Conservation (phyloP, 1,140 invertebrate species). For the Scaptodrosophila lebanonensis region DNA sequence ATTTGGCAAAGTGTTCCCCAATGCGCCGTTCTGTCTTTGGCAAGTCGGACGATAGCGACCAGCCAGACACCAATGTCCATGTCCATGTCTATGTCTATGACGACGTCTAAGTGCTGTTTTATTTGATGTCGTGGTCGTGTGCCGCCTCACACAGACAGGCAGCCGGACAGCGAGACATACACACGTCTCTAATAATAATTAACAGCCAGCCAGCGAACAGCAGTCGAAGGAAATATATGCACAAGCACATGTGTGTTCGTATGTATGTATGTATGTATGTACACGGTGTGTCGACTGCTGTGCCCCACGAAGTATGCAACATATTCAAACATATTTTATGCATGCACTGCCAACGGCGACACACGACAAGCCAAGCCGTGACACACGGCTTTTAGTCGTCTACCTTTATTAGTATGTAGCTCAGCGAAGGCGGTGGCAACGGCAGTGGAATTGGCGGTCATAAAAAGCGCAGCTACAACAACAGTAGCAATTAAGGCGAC, state of each 20-base stretch:
- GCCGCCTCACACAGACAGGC: constrained; percentile 13
- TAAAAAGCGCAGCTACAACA: constrained; percentile 49
- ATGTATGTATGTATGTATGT: too few species aligned
- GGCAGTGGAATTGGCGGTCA: constrained; percentile 49
- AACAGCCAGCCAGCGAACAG: constrained; percentile 51
- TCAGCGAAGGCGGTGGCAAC: constrained; percentile 6
- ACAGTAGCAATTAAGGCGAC: constrained; percentile 65
- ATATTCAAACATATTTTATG: constrained; percentile 74
- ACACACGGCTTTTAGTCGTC: not conserved
- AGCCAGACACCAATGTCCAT: constrained; percentile 14
- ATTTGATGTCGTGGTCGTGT: constrained; percentile 64
- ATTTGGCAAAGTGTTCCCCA: constrained; percentile 73
- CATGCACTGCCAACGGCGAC: constrained; percentile 48
- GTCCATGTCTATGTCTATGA: constrained; percentile 23
- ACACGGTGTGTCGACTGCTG: constrained; percentile 18
- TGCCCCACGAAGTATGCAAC: constrained; percentile 40
- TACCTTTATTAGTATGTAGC: too few species aligned
- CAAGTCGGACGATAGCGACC: constrained; percentile 15
- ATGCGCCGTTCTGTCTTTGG: constrained; percentile 57
- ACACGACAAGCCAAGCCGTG: not conserved
- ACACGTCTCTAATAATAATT: constrained; percentile 75
- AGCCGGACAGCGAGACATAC: constrained; percentile 50
- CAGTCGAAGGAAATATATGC: not conserved
- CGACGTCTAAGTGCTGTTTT: constrained; percentile 68
- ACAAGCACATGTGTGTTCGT: too few species aligned